Evolutionary conservation across 2,888 invertebrate species (phyloP).

Genomic region (Diadegma fenestrale): DNA sequence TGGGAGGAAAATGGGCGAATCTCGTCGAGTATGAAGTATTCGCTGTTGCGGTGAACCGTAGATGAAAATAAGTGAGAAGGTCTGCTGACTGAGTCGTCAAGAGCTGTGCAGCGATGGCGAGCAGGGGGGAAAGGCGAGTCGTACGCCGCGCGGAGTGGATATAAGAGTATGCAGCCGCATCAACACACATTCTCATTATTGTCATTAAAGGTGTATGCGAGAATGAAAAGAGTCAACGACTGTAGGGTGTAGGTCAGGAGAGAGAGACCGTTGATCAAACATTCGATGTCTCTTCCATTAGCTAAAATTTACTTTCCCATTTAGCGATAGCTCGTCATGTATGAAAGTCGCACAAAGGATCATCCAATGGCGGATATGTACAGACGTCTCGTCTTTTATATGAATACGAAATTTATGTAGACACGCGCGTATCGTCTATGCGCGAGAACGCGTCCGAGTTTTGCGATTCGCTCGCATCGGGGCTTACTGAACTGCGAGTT

Average conservation of each 20-base stretch:
- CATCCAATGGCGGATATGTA: slow-evolving; percentile 2
- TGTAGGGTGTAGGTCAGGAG: slow-evolving; percentile 83
- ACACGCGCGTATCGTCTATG: not conserved
- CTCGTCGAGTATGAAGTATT: not conserved
- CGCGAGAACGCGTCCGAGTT: too few relatives aligned
- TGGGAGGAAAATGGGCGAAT: not conserved
- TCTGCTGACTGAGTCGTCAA: not conserved
- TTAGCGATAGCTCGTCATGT: slow-evolving; percentile 83
- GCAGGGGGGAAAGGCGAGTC: slow-evolving; percentile 3
- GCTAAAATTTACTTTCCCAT: slow-evolving; percentile 83
- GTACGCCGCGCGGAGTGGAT: not conserved
- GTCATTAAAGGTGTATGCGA: slow-evolving; percentile 54
- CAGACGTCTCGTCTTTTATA: slow-evolving; percentile 2
- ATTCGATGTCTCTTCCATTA: slow-evolving; percentile 84
- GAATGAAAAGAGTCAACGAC: slow-evolving; percentile 82
- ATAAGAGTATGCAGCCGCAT: slow-evolving; percentile 27
- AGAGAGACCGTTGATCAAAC: slow-evolving; percentile 82
- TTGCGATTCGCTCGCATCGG: not conserved
- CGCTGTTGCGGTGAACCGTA: slow-evolving; percentile 9
- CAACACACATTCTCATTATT: slow-evolving; percentile 20
- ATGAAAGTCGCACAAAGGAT: slow-evolving; percentile 79
- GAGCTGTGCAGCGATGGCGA: not conserved
- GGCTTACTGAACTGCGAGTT: not conserved
- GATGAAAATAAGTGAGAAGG: slow-evolving; percentile 20
- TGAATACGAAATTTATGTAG: not conserved